phyloP scores from a whole-genome alignment of 2,113 vertebrate species.

The Eulemur rufifrons region DNA sequence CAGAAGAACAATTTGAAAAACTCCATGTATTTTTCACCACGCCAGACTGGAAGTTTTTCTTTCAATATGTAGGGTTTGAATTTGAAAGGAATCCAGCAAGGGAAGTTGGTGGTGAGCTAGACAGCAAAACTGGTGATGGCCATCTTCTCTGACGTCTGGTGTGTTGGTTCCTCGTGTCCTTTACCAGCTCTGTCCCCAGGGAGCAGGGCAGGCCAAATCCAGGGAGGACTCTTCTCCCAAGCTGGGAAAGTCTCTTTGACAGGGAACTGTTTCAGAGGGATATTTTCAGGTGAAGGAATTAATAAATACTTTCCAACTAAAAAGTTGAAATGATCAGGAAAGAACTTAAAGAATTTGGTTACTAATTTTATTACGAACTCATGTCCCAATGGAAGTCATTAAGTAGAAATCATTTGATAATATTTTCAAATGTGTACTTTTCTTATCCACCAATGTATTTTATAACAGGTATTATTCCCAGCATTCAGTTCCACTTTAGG shows the following conservation, averaged over 20 bases:
- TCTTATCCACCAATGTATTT: slow-evolving; percentile 27
- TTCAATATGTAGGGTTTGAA: neutral
- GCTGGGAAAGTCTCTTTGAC: neutral
- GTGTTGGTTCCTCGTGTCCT: fast-evolving
- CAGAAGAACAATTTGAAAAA: neutral
- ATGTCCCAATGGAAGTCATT: slow-evolving; percentile 36
- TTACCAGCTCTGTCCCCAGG: fast-evolving
- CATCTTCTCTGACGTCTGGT: neutral
- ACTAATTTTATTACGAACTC: slow-evolving; percentile 44
- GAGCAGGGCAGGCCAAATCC: neutral
- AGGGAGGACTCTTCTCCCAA: neutral
- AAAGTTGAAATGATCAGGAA: slow-evolving; percentile 15
- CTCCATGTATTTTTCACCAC: neutral
- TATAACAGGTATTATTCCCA: neutral
- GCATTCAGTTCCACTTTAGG: neutral
- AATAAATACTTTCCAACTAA: slow-evolving; percentile 22
- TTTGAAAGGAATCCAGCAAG: neutral
- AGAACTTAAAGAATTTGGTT: neutral
- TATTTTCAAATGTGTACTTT: slow-evolving; percentile 31
- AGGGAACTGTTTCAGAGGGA: neutral
- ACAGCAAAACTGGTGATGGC: neutral
- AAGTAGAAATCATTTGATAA: slow-evolving; percentile 49
- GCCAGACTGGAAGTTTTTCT: neutral
- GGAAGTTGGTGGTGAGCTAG: neutral
- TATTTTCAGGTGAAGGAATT: slow-evolving; percentile 11